Conservation (phyloP, 2,888 invertebrate genomes). For the Aspidapion aeneum region DNA sequence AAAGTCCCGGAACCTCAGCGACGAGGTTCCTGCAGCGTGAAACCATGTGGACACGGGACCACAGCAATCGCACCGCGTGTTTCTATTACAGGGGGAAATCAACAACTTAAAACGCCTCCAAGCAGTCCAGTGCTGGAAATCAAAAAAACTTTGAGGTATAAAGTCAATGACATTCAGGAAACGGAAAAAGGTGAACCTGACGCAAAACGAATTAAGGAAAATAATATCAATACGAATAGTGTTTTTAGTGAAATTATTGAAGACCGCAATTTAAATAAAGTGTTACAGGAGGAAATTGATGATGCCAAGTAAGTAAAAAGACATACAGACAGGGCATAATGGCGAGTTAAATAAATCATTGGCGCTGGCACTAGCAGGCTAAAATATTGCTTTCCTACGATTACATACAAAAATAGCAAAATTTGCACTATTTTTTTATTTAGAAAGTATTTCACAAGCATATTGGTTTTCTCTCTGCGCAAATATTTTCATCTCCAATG, state of each 20-base stretch:
- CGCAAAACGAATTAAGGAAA: constrained; percentile 5
- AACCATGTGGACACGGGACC: constrained; percentile 47
- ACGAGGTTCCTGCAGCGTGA: constrained; percentile 35
- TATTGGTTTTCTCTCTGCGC: no score
- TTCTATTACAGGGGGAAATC: constrained; percentile 30
- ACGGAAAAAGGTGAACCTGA: constrained; percentile 2
- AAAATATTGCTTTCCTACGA: no score
- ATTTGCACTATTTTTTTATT: no score
- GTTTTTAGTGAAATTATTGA: neutral
- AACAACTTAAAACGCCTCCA: constrained; percentile 37
- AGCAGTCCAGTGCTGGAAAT: constrained; percentile 41
- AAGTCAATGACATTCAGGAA: constrained; percentile 23
- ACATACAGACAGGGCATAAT: no score
- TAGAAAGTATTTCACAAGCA: no score
- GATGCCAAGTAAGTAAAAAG: neutral
- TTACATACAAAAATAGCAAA: no score
- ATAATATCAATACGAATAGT: constrained; percentile 2
- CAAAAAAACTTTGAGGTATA: constrained; percentile 30
- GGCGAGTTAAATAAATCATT: no score
- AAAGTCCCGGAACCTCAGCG: constrained; percentile 19
- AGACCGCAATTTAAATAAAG: neutral
- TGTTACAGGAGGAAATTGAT: neutral
- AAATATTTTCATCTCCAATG: no score
- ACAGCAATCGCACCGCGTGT: constrained; percentile 42
- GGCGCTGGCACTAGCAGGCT: no score